phyloP scores from a whole-genome alignment of 2,113 vertebrate genomes.

The Pycnonotus jocosus region DNA sequence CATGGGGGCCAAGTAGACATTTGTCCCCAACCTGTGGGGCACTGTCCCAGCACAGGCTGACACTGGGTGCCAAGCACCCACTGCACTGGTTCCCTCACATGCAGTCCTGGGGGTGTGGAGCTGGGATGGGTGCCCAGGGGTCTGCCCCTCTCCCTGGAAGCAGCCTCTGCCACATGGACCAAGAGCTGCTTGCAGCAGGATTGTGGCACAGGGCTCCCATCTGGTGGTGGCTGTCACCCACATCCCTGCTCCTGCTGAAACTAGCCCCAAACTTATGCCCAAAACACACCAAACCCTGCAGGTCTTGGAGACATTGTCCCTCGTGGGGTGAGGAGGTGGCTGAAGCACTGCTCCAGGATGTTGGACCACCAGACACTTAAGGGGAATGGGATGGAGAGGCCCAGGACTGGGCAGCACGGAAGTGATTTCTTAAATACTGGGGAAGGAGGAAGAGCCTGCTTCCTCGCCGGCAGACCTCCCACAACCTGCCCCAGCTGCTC shows the following conservation, averaged over 20 bases:
- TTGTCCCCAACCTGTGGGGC: neutral
- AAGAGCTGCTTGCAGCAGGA: neutral
- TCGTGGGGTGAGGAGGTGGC: neutral
- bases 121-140: neutral
- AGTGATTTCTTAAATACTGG: slow-evolving; percentile 1
- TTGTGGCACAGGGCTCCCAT: neutral
- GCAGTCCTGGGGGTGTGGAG: neutral
- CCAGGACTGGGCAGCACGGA: neutral
- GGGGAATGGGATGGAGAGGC: neutral
- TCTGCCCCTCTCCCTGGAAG: neutral
- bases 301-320: fast-evolving
- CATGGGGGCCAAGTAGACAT: fast-evolving
- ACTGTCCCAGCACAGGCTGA: neutral
- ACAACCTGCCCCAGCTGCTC: slow-evolving; percentile 29
- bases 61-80: fast-evolving
- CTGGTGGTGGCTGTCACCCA: neutral
- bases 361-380: neutral
- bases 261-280: neutral
- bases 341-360: neutral
- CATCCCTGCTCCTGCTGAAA: neutral
- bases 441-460: slow-evolving; percentile 57
- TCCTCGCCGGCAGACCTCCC: neutral
- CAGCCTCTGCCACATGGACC: fast-evolving
- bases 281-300: neutral
- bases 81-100: neutral